phyloP scores from a whole-genome alignment of 2,888 invertebrate genomes.

The Zhuqinia jingwanae region DNA sequence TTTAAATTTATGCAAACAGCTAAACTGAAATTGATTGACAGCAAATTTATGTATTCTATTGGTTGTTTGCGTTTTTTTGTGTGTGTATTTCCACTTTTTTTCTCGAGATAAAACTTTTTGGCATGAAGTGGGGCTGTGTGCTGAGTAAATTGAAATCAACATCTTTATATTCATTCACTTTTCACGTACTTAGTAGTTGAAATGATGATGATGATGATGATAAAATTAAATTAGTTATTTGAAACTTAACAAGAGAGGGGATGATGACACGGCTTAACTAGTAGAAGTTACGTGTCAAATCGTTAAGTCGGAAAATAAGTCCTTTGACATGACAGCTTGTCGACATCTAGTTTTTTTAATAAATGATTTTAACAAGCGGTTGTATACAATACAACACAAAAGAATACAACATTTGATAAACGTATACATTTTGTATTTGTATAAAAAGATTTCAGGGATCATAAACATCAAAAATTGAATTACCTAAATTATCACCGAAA shows the following conservation, averaged over 20 bases:
- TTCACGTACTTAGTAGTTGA: too few relatives aligned
- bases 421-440: too few relatives aligned
- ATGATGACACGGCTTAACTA: neutral
- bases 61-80: too few relatives aligned
- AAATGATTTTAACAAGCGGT: slow-evolving; percentile 50
- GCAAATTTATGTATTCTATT: slow-evolving; percentile 29
- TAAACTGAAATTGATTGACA: slow-evolving; percentile 50
- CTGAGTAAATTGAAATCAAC: too few relatives aligned
- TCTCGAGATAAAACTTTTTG: too few relatives aligned
- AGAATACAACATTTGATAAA: too few relatives aligned
- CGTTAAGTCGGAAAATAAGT: slow-evolving; percentile 39
- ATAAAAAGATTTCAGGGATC: too few relatives aligned
- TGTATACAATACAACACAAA: neutral
- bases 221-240: slow-evolving; percentile 42
- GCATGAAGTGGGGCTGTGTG: too few relatives aligned
- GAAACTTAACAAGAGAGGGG: neutral
- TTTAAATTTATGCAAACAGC: neutral
- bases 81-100: too few relatives aligned
- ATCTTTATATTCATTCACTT: too few relatives aligned
- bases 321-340: slow-evolving; percentile 68
- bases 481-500: neutral
- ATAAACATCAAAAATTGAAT: too few relatives aligned
- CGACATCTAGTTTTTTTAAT: slow-evolving; percentile 54
- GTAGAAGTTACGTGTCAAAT: slow-evolving; percentile 4
- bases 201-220: neutral